Base-by-base conservation (phyloP, 2,113 vertebrate species). In the Chaetura pelagica region DNA sequence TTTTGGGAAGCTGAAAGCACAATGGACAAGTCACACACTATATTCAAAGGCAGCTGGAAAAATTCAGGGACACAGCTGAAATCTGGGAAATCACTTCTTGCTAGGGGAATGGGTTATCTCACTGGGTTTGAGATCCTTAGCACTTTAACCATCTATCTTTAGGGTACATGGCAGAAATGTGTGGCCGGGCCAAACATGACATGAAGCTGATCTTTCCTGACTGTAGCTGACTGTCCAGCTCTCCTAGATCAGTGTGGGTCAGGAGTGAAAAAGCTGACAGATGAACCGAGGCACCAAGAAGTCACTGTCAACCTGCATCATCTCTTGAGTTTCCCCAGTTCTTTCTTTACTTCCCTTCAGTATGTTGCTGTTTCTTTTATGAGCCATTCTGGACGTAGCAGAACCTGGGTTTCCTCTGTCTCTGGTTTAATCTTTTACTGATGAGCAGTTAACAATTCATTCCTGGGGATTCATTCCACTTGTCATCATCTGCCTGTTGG, bases 11-110 rank as follows among this genome's bases (percentile, higher is more conserved):
- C 82, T 46, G 76, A 84, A 69, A 66, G 57, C 55, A 44, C 51
- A 67, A 69, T 51, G 57, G 64, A 38, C 49, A 89, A 93, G 77
- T 83, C 63, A 89, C 59, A 90, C 7, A 11, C 35, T 82, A 8
- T 72, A 69, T 80, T 85, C 51, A 79, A 76, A 76, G 62, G 84
- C 79, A 87, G 48, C 73, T 93, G 77, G 91, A 81, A 91, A 91
- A 67, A 59, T 87, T 81, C 64, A 84, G 84, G 76, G 73, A 63
- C 20, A 3, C 27, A 84, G 61, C 72, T 71, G 73, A 87, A 81
- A 42, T 10, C 80, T 89, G 87, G 63, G 48, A 74, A 87, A 38
- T 14, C 10, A 14, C 71, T 68, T 34, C 40, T 5, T 46, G 66
- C 68, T 58, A 22, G 32, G 22, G 12, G 38, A 34, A 27, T 0